Percentiles rank a stretch among this genome's conserved stretches.
Conservation (phyloP, 2,888 invertebrate species). For the Zele albiditarsus region DNA sequence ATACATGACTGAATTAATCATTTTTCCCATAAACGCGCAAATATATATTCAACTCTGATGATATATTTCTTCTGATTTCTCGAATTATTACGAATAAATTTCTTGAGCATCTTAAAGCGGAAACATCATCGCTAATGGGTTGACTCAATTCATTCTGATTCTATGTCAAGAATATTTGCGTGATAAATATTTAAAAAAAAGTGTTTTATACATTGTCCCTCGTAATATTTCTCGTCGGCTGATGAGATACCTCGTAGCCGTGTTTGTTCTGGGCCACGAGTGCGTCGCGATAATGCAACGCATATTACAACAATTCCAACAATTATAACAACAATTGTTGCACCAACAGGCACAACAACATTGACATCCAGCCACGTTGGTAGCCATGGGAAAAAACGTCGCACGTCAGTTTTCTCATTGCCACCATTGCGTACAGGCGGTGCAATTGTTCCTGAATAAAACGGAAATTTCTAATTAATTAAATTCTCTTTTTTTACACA, state of each 20-base stretch:
- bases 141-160: no score
- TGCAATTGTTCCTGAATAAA: conserved; percentile 83
- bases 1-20: no score
- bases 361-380: conserved; percentile 92
- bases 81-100: no score
- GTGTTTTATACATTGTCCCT: conserved; percentile 71
- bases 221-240: conserved; percentile 72
- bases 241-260: conserved; percentile 83
- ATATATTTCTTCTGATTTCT: no score
- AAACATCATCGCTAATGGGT: no score
- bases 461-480: conserved; percentile 62
- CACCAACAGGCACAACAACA: conserved; percentile 91
- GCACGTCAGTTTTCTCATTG: conserved; percentile 73
- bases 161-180: neutral
- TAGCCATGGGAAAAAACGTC: conserved; percentile 82
- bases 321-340: conserved; percentile 91
- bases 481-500: conserved; percentile 69
- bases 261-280: conserved; percentile 79
- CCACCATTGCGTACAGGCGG: conserved; percentile 79
- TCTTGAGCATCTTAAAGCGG: no score
- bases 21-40: no score
- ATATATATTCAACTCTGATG: no score
- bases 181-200: conserved; percentile 33
- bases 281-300: conserved; percentile 87
- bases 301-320: conserved; percentile 94